Base-by-base conservation (phyloP, 1,140 invertebrate species). In the Brevipalpus yothersi region DNA sequence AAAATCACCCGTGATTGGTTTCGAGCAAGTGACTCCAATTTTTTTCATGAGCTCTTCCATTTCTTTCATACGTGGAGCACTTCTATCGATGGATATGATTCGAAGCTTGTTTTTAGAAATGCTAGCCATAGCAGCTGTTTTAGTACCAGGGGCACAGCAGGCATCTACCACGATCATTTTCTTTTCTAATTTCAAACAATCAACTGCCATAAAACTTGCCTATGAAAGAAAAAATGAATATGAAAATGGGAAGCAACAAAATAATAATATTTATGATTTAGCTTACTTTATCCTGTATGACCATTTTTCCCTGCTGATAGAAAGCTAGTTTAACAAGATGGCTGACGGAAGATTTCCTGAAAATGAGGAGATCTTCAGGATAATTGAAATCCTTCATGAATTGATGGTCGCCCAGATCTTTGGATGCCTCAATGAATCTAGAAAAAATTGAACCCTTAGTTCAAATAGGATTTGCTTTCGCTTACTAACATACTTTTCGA, bases 141-240 rank as follows among this genome's bases (percentile, higher is more conserved):
- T 97, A 82, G 93, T 93, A 45, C 92, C 92, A 12, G 92, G 92
- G 31, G 91, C 91, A 11, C 91, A 86, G 74, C 91, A 96, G 76
- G 87, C 83, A 70, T 97, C 92, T 43, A 95, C 69, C 3, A 91
- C 80, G 12, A 73, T 71, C 64, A 79, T 77, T 7, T 80, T 81
- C 11, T 76, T 68, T 21, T 76, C 69, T 41, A 89, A 82, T 56
- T 79, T 75, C 12, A 96, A 68, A 15, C 89, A 68, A 65, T 80
- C 77, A 4, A 82, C 79, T 12, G 88, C 79, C 62, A 96, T 69
- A 70, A 88, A 88, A 68, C 89, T 94, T 0, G 88, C 85, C 49
- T 31, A 5, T 31, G 2, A 31, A 31, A 31, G 5, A 31, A 31
- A 3, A 31, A 31, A 2, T 31, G 31, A n/a, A n/a, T n/a, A n/a